These are phyloP conservation scores for Asobara japonica DNA, from an alignment of 1,140 invertebrate genomes.

Conservation along the genomic window DNA sequence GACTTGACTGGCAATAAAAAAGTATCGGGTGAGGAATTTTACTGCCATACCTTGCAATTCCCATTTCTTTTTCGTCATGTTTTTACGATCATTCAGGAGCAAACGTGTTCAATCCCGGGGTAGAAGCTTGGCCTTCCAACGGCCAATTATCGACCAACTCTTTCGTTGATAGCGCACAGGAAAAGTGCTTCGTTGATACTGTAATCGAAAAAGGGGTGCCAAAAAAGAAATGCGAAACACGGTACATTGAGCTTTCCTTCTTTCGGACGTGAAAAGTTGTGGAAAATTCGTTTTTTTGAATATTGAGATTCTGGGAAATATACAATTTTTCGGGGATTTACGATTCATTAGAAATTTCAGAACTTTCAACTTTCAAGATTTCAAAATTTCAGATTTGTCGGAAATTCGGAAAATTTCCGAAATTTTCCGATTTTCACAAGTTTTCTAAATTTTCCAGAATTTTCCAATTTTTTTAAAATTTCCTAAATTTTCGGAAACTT, in stretches of 20 bases:
- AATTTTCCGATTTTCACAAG: no score
- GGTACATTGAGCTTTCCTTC: slow-evolving; percentile 25
- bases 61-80: slow-evolving; percentile 1
- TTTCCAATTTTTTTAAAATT: no score
- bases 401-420: no score
- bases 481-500: no score
- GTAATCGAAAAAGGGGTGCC: neutral
- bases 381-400: no score
- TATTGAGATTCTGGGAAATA: no score
- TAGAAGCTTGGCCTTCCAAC: slow-evolving; percentile 8
- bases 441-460: no score
- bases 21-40: neutral
- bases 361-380: no score
- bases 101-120: slow-evolving; percentile 6
- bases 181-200: neutral
- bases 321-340: no score
- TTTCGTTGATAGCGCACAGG: slow-evolving; percentile 7
- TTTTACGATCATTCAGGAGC: slow-evolving; percentile 1
- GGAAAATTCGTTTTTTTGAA: no score
- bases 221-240: slow-evolving; percentile 15
- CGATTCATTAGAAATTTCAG: no score
- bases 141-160: slow-evolving; percentile 17
- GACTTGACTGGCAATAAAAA: slow-evolving; percentile 6
- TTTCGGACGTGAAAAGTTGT: no score
- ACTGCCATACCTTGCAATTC: neutral